These are phyloP conservation scores for Drosophila subquinaria DNA, from an alignment of 2,888 invertebrate genomes.

Conservation along the genomic window DNA sequence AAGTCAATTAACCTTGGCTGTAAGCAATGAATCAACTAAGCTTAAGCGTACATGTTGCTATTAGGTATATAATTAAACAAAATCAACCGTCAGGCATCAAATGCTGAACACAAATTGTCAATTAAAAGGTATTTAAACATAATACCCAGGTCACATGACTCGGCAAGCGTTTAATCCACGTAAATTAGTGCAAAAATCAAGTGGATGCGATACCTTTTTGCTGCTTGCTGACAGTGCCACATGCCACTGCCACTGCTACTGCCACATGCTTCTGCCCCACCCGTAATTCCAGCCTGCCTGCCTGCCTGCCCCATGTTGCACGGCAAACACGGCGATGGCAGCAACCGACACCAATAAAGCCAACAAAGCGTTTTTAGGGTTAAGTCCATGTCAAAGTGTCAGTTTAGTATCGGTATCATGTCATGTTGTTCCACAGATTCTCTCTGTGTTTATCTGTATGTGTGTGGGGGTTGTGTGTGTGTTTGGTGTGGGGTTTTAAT, in stretches of 20 bases:
- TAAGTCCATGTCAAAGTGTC: conserved; percentile 85
- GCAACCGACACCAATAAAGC: conserved; percentile 81
- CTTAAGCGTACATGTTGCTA: conserved; percentile 47
- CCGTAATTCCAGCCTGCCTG: not conserved
- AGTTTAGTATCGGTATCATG: conserved; percentile 85
- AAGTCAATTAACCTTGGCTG: conserved; percentile 10
- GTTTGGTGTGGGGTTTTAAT: conserved; percentile 76
- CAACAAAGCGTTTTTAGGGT: conserved; percentile 83
- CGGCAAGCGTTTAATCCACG: conserved; percentile 74
- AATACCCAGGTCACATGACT: conserved; percentile 71
- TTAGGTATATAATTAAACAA: conserved; percentile 63
- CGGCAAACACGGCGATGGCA: conserved; percentile 55
- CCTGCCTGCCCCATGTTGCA: conserved; percentile 21
- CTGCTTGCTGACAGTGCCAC: conserved; percentile 10
- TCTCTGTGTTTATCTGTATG: conserved; percentile 13
- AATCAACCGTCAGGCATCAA: conserved; percentile 70
- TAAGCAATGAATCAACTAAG: conserved; percentile 44
- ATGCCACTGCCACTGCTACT: conserved; percentile 31
- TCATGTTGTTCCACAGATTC: conserved; percentile 77
- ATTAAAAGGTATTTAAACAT: conserved; percentile 85
- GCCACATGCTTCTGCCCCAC: conserved; percentile 14
- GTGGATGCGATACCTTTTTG: conserved; percentile 79
- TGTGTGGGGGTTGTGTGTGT: conserved; percentile 18
- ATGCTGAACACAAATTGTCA: conserved; percentile 81
- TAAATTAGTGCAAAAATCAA: conserved; percentile 82